Conservation (phyloP, 2,113 vertebrate genomes). For the Hydrochoerus hydrochaeris region DNA sequence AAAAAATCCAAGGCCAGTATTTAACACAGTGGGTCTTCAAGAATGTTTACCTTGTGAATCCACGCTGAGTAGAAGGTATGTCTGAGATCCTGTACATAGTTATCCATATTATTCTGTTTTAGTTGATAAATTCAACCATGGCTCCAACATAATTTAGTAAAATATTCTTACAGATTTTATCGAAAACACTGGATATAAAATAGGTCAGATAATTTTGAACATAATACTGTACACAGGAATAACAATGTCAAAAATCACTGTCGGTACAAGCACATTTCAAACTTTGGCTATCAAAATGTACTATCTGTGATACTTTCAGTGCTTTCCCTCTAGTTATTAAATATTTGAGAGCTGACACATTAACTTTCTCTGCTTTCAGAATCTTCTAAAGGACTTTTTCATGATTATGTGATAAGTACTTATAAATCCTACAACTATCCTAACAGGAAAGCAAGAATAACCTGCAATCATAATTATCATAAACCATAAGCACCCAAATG, state of each 20-base stretch:
- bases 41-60: not conserved
- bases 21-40: conserved; percentile 15
- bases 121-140: conserved; percentile 41
- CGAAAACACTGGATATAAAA: conserved; percentile 44
- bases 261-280: conserved; percentile 52
- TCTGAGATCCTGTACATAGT: not conserved
- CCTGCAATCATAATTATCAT: conserved; percentile 18
- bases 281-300: conserved; percentile 46
- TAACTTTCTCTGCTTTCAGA: conserved; percentile 19
- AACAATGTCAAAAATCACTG: conserved; percentile 40
- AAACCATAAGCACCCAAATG: conserved; percentile 16
- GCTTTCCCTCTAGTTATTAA: conserved; percentile 32
- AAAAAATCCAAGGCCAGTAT: not conserved
- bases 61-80: not conserved
- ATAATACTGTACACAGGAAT: conserved; percentile 35
- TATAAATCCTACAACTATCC: conserved; percentile 35
- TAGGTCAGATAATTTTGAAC: conserved; percentile 21
- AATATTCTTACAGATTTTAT: not conserved
- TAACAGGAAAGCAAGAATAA: conserved; percentile 56
- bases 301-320: not conserved
- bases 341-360: not conserved
- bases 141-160: conserved; percentile 14
- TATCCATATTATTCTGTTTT: conserved; percentile 43
- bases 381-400: conserved; percentile 49
- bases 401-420: conserved; percentile 32